phyloP scores from a whole-genome alignment of 2,888 invertebrate genomes.

The Trichopoda pennipes region DNA sequence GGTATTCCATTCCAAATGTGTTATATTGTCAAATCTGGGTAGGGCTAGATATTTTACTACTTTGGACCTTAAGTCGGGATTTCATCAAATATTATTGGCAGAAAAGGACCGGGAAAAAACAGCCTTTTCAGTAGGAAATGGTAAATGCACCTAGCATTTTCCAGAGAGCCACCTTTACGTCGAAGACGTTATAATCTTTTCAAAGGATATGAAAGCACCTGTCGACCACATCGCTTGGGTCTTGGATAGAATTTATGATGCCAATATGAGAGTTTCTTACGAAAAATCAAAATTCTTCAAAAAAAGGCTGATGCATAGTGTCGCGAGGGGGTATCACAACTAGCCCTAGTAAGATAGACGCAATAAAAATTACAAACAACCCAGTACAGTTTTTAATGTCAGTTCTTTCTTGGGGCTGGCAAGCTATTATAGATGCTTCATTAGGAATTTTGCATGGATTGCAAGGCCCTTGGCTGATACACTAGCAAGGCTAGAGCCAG shows the following conservation, averaged over 20 bases:
- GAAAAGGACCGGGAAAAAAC: conserved; percentile 25
- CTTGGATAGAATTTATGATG: not conserved
- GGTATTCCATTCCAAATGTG: conserved; percentile 25
- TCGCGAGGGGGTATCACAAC: no score
- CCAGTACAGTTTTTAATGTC: not conserved
- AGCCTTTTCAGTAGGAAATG: conserved; percentile 33
- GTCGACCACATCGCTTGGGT: not conserved
- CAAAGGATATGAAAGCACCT: conserved; percentile 2
- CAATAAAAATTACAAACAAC: not conserved
- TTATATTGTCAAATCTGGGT: conserved; percentile 14
- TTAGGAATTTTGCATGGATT: conserved; percentile 1
- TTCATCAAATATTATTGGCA: conserved; percentile 11
- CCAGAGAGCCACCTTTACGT: not conserved
- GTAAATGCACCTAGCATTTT: conserved; percentile 43
- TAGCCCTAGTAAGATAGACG: not conserved
- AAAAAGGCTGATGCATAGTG: conserved; percentile 22
- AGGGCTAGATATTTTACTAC: conserved; percentile 34
- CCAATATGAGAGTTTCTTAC: no score
- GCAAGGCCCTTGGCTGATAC: conserved; percentile 64
- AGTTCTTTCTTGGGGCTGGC: not conserved
- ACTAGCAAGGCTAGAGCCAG: conserved; percentile 61
- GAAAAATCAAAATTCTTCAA: conserved; percentile 62
- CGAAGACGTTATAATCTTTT: conserved; percentile 1
- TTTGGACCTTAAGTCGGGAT: conserved; percentile 32
- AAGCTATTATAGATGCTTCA: conserved; percentile 1